Evolutionary conservation across 2,888 invertebrate species (phyloP), one percentile per base, ranked within the genome.

Genomic region (Leptinotarsa juncta): DNA sequence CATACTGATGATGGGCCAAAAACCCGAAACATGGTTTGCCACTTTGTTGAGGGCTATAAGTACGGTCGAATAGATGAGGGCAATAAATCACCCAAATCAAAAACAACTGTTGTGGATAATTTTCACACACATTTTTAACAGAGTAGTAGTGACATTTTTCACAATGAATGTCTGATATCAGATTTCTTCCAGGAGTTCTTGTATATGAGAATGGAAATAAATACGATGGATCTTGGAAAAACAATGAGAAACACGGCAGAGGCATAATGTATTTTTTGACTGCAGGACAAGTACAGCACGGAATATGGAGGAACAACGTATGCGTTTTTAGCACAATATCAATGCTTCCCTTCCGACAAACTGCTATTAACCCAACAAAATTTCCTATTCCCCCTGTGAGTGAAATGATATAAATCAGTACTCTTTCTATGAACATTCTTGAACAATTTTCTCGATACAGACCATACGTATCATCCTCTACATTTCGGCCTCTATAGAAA

Each of bases 261-360:
- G 94, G 94, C 0, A 55, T 53, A 18, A 55, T 55, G 7, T 92
- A 91, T 82, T 93, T 93, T 84, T 84, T 92, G 83, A 88, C 89
- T 81, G 92, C 89, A 0, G 93, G 93, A 0, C 93, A 93, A 84
- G 83, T 92, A 78, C 93, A 93, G 83, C 90, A 91, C 75, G 94
- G 94, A 2, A 88, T 90, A 79, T 94, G 94, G 94, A 76, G 82
- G 3, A 79, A 88, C 16, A 89, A 91, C 81, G 79, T 87, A 23
- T 92, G 92, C 81, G 85, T 90, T 73, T 89, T 83, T 75, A 91
- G 92, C 74, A 90, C 87, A 75, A 89, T 93, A 82, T 85, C 86
- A 0, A 92, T 93, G 82, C 90, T 92, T 65, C 85, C 88, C n/a
- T 90, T 89, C 82, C 88, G 92, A 62, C 93, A 93, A 70, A 73